Evolutionary conservation across 2,888 invertebrate species (phyloP), one percentile per base, ranked within the genome.

Genomic region (Gymnosoma rotundatum): DNA sequence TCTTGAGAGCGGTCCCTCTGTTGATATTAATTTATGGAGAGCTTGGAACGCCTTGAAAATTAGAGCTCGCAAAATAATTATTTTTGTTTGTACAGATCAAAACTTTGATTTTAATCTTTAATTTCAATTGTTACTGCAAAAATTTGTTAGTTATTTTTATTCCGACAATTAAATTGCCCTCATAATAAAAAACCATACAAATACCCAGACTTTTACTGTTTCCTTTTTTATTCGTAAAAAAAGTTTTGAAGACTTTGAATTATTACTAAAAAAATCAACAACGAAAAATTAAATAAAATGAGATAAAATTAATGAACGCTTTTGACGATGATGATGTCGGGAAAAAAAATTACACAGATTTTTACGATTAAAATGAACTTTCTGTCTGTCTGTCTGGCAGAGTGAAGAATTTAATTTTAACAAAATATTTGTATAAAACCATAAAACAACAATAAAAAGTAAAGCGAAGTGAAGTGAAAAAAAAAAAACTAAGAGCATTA

Each of bases 281-380:
- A 48, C 14, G 16, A 66, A 66, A 50, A 70, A 45, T 21, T 42
- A 54, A 64, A 74, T 16, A 74, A 32, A 64, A 20, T 58, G 16
- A 48, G 56, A 75, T 75, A 21, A 70, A 78, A 78, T 72, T 60
- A 72, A 79, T 79, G 52, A 60, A 60, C 36, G 42, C 60, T 73
- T 69, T 52, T 42, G 48, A 60, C 58, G 38, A 67, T 48, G 58
- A 45, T 64, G 66, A 52, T 66, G 79, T 60, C 60, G 25, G 5
- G 50, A 72, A 79, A 50, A 79, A 60, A 60, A 79, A 60, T 79
- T 79, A 73, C 79, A 79, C 73, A 79, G 73, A 79, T 78, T 79
- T 79, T 66, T 52, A 79, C 73, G 73, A 79, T 79, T 52, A 48
- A 48, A 79, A 73, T 66, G 58, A 42, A 58, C 52, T 69, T 20